phyloP scores from a whole-genome alignment of 2,888 invertebrate species.

The Pemphredon lugubris region DNA sequence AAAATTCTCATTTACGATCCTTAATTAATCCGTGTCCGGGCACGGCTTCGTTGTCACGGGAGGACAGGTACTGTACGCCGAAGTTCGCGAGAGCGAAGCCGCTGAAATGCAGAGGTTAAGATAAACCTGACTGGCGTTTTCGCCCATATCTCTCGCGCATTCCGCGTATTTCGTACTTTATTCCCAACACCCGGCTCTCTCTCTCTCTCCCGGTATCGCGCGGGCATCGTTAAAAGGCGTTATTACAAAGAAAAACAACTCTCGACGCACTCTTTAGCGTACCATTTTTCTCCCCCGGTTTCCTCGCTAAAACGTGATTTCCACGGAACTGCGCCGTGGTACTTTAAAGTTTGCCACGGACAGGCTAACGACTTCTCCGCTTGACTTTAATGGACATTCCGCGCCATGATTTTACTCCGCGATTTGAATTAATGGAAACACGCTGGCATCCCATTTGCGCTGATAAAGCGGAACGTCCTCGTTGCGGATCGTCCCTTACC shows the following conservation, averaged over 20 bases:
- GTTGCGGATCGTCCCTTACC: conserved; percentile 16
- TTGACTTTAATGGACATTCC: conserved; percentile 68
- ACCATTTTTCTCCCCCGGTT: conserved; percentile 31
- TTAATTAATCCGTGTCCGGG: conserved; percentile 16
- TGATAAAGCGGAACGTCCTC: conserved; percentile 63
- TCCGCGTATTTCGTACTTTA: conserved; percentile 16
- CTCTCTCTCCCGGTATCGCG: conserved; percentile 8
- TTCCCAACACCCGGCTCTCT: conserved; percentile 24
- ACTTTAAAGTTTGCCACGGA: conserved; percentile 43
- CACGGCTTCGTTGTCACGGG: background rate
- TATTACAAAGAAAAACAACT: conserved; percentile 39
- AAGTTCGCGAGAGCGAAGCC: background rate
- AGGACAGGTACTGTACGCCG: background rate
- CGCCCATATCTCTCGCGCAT: conserved; percentile 7
- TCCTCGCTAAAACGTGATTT: conserved; percentile 38
- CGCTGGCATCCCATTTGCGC: conserved; percentile 63
- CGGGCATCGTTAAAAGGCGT: conserved; percentile 47
- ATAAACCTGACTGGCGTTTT: conserved; percentile 19
- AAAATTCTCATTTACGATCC: background rate
- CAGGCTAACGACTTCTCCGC: conserved; percentile 64
- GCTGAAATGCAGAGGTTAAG: conserved; percentile 1
- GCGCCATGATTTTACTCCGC: conserved; percentile 68
- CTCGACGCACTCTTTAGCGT: conserved; percentile 10
- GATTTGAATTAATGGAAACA: conserved; percentile 79
- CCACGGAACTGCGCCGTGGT: conserved; percentile 32